Conservation (phyloP, 2,888 invertebrate species). For the Diploptera punctata region DNA sequence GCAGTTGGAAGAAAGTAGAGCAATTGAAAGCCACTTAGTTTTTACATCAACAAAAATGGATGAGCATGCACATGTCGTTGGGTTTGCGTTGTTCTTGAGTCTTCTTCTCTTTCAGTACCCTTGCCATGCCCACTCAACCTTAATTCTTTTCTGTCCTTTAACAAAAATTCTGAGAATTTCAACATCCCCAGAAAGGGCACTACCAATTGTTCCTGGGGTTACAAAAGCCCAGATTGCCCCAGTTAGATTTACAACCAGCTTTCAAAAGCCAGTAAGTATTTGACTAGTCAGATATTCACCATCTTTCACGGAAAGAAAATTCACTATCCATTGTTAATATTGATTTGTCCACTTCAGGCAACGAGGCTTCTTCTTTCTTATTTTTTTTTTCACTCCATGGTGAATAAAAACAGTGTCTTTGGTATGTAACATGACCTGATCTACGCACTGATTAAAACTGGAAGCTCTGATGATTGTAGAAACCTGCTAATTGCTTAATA, state of each 20-base stretch:
- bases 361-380: no score
- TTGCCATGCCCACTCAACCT: not conserved
- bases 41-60: slow-evolving; percentile 35
- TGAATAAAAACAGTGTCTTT: slow-evolving; percentile 37
- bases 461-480: slow-evolving; percentile 43
- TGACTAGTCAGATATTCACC: slow-evolving; percentile 36
- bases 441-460: slow-evolving; percentile 39
- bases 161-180: not conserved
- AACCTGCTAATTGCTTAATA: slow-evolving; percentile 36
- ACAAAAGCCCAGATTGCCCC: not conserved
- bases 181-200: not conserved
- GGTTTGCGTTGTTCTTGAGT: slow-evolving; percentile 37
- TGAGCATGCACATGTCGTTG: slow-evolving; percentile 39
- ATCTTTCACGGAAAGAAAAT: slow-evolving; percentile 43
- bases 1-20: slow-evolving; percentile 37
- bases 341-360: slow-evolving; percentile 8
- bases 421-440: slow-evolving; percentile 40
- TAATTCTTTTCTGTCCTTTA: not conserved
- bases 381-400: not conserved
- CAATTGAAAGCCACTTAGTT: slow-evolving; percentile 36
- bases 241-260: not conserved
- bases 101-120: not conserved
- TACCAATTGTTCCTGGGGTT: not conserved
- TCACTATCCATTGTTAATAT: not conserved
- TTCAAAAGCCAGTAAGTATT: not conserved